Evolutionary conservation across 2,888 invertebrate species (phyloP).

Genomic region (Hybos culiciformis): DNA sequence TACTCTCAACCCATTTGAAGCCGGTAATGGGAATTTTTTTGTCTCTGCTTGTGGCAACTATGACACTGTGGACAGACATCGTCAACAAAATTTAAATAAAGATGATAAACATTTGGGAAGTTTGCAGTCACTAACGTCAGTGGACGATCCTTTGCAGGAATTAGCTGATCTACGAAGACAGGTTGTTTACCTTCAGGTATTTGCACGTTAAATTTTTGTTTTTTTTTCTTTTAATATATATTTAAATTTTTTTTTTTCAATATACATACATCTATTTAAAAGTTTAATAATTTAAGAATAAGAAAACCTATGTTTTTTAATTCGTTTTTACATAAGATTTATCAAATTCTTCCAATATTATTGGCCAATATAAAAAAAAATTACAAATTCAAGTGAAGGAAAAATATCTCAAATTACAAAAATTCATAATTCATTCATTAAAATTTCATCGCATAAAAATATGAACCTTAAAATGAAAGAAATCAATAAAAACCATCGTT

Average conservation of each 20-base stretch:
- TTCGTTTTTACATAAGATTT: too few species aligned
- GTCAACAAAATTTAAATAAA: conserved; percentile 25
- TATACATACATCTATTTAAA: too few species aligned
- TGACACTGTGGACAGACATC: conserved; percentile 23
- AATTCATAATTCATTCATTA: too few species aligned
- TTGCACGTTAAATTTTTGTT: conserved; percentile 28
- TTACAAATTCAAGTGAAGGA: too few species aligned
- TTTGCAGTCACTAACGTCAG: conserved; percentile 41
- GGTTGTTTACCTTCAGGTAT: conserved; percentile 66
- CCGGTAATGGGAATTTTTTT: conserved; percentile 52
- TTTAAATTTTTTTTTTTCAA: not conserved
- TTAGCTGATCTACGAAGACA: conserved; percentile 68
- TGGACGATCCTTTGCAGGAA: conserved; percentile 50
- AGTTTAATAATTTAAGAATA: too few species aligned
- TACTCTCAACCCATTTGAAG: conserved; percentile 80
- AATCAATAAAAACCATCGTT: too few species aligned
- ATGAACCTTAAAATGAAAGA: too few species aligned
- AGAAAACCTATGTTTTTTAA: too few species aligned
- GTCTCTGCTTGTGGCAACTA: conserved; percentile 38
- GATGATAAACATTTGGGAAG: conserved; percentile 32
- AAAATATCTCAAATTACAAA: too few species aligned
- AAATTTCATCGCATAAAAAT: too few species aligned
- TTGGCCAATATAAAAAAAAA: too few species aligned
- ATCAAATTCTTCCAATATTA: too few species aligned
- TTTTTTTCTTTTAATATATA: not conserved